These are phyloP conservation scores for Clarias pachynema DNA, from an alignment of 2,797 vertebrate genomes.

Conservation along the genomic window DNA sequence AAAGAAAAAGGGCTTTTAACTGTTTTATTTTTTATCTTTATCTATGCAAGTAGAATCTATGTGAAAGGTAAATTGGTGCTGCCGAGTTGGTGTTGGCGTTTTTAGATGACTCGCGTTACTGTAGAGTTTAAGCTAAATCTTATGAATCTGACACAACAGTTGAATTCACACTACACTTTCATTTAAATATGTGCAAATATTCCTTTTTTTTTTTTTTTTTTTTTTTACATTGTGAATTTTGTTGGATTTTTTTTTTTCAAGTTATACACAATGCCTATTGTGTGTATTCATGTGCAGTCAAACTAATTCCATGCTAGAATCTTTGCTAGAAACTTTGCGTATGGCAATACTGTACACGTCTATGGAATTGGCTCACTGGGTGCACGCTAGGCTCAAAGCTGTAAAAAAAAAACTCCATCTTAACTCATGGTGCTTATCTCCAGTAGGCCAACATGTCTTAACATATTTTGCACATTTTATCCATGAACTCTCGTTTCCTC, in stretches of 20 bases:
- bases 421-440: constrained; percentile 24
- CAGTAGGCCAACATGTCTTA: constrained; percentile 15
- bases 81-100: not conserved
- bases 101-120: not conserved
- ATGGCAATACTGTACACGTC: not conserved
- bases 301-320: constrained; percentile 5
- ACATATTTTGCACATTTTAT: constrained; percentile 77
- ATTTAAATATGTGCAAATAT: constrained; percentile 29
- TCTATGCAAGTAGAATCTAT: constrained; percentile 53
- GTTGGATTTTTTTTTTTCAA: constrained; percentile 9
- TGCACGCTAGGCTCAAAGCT: not conserved
- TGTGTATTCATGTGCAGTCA: constrained; percentile 21
- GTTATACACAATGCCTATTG: constrained; percentile 26
- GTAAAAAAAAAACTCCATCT: not conserved
- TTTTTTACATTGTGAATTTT: constrained; percentile 22
- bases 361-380: not conserved
- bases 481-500: constrained; percentile 21
- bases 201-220: not conserved
- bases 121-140: not conserved
- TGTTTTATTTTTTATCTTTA: not conserved
- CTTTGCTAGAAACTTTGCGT: not conserved
- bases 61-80: constrained; percentile 51
- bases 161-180: constrained; percentile 54
- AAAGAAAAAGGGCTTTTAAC: not conserved
- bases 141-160: constrained; percentile 3